Evolutionary conservation across 2,797 vertebrate genomes (phyloP), one percentile per base, ranked within the genome.

Genomic region (Urocyon cinereoargenteus): DNA sequence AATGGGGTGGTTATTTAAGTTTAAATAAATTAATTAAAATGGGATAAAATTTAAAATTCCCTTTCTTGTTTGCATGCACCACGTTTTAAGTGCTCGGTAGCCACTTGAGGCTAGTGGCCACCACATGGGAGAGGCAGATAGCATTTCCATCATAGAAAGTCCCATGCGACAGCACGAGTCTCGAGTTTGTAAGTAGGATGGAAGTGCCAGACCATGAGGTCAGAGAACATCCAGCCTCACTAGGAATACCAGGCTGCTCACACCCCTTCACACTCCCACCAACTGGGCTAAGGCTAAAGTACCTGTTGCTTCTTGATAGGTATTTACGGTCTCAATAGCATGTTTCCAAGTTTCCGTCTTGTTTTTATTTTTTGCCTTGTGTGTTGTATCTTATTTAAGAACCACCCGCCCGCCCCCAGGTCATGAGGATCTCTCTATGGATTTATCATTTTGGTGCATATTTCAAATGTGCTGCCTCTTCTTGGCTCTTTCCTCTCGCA

Each of bases 171-270:
- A 26, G 24, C 61, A 3, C 36, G 3, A 34, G 73, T 28, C 57
- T 19, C 26, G 15, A 26, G n/a, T 6, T 2, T 2, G 0, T 0
- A 36, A 7, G 88, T 3, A 45, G 64, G 28, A 22, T 0, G 8
- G 28, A 45, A 34, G 59, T 5, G 15, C 21, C 12, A 14, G 55
- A 61, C 13, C 13, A 15, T 2, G 55, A 51, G 57, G 2, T 4
- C 36, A 49, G 57, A 26, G 59, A 68, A 59, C 24, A n/a, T 4
- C 4, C 61, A 16, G 1, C 51, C 9, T 28, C 4, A 9, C 36
- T 21, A 12, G 61, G 59, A 34, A 31, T 2, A 19, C 19, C 36
- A 6, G 86, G 59, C 40, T 34, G n/a, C n/a, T 53, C 11, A 15
- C 1, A n/a, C 36, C 31, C 1, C 6, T 5, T 18, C 11, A 36